Base-by-base conservation (phyloP, 2,797 vertebrate genomes). In the Alfaro cultratus region DNA sequence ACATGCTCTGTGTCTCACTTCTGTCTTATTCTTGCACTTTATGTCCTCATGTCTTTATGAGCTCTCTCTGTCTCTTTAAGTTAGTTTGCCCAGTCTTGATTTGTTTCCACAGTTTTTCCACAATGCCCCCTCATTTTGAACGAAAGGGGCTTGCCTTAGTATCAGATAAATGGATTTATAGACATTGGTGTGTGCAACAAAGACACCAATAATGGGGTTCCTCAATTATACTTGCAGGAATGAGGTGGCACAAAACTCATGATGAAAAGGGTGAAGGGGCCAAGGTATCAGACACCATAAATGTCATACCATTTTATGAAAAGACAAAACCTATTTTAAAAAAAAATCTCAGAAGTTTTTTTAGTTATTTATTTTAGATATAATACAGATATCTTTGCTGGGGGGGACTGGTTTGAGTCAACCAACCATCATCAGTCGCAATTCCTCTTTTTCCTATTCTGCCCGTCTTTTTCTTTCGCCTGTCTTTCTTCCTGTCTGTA, bases 161-260 rank as follows among this genome's bases (percentile, higher is more conserved):
- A 89, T 96, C 96, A 97, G 97, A 97, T 97, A 97, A 97, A 97
- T 97, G 96, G 97, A 97, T 99, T 98, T 97, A 98, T 97, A 97
- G 97, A 97, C 96, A 96, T 95, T 97, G 97, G 96, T 97, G 96
- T 98, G 97, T 97, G 97, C 97, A 97, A 97, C 97, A 96, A 96
- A 93, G 95, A 95, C 95, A 95, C 95, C 74, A 96, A 97, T 98
- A 98, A 98, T 98, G 95, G 97, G 97, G 96, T 96, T 95, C 93
- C 96, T 96, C 96, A 96, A 96, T 97, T 96, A 96, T 93, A 95
- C 93, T 92, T 91, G 88, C 85, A 90, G 94, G 47, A 67, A 78
- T 79, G 62, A 72, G 73, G 83, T 83, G 77, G 85, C 75, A 88
- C 86, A 84, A 85, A 89, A 83, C 74, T 21, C 45, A 72, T 31